Evolutionary conservation across 1,140 invertebrate genomes (phyloP).

Genomic region (Eurytemora carolleeae): DNA sequence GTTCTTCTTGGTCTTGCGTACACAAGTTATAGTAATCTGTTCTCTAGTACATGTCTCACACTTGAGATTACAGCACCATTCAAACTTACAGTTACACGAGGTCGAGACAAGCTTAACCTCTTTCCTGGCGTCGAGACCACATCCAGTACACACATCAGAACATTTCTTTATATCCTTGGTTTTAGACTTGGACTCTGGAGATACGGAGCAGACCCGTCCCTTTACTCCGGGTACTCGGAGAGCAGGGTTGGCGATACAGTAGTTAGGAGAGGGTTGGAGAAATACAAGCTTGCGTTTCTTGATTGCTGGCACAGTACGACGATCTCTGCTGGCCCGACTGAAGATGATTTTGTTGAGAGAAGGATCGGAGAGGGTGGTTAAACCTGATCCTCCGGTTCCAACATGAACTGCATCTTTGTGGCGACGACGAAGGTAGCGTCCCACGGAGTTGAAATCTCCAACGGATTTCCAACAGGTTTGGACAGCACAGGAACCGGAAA

Average conservation of each 20-base stretch:
- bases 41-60: constrained; percentile 8
- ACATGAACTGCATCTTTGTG: constrained; percentile 27
- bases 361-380: background rate
- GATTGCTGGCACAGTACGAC: constrained; percentile 18
- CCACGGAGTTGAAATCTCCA: constrained; percentile 33
- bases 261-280: constrained; percentile 38
- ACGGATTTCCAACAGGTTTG: constrained; percentile 37
- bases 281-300: constrained; percentile 34
- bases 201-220: background rate
- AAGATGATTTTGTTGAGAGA: background rate
- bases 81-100: constrained; percentile 5
- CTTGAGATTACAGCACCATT: constrained; percentile 10
- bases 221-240: constrained; percentile 22
- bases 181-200: background rate
- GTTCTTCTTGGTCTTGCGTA: too few relatives aligned
- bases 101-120: constrained; percentile 17
- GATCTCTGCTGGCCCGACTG: background rate
- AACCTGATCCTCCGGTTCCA: constrained; percentile 18
- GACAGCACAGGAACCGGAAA: constrained; percentile 29
- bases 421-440: constrained; percentile 33
- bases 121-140: constrained; percentile 2
- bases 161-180: background rate
- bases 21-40: constrained; percentile 19
- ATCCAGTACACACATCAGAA: background rate
- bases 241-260: constrained; percentile 31